Conservation (phyloP, 2,888 invertebrate genomes). For the Eulithis testata region DNA sequence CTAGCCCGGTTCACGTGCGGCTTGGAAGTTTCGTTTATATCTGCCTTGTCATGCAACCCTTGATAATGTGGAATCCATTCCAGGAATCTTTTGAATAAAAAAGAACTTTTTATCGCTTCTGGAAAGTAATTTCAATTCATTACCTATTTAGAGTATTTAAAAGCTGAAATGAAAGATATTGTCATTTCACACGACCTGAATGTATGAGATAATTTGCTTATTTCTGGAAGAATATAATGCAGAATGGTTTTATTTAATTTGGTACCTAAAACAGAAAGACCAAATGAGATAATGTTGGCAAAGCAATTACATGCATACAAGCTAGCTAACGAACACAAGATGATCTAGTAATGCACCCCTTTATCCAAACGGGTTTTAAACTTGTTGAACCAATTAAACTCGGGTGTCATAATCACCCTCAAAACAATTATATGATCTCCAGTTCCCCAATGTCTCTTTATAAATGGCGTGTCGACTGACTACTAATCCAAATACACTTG, state of each 20-base stretch:
- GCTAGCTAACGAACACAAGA: slow-evolving; percentile 45
- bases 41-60: slow-evolving; percentile 3
- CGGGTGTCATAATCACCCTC: slow-evolving; percentile 70
- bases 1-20: slow-evolving; percentile 36
- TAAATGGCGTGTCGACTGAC: slow-evolving; percentile 66
- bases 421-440: slow-evolving; percentile 75
- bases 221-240: background rate
- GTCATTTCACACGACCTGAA: background rate
- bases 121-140: slow-evolving; percentile 6
- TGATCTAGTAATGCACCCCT: slow-evolving; percentile 56
- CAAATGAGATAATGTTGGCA: slow-evolving; percentile 43
- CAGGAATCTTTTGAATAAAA: slow-evolving; percentile 10
- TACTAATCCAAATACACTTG: slow-evolving; percentile 56
- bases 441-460: slow-evolving; percentile 65
- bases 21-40: slow-evolving; percentile 6
- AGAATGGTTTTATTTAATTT: background rate
- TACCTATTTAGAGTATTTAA: background rate
- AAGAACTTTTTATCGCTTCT: background rate
- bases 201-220: background rate
- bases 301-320: slow-evolving; percentile 39
- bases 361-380: slow-evolving; percentile 64
- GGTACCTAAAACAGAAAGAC: background rate
- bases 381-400: slow-evolving; percentile 79
- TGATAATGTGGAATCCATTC: slow-evolving; percentile 3
- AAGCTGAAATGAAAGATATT: background rate